These are phyloP conservation scores for Dioctria rufipes DNA, from an alignment of 2,888 invertebrate species.

Conservation along the genomic window DNA sequence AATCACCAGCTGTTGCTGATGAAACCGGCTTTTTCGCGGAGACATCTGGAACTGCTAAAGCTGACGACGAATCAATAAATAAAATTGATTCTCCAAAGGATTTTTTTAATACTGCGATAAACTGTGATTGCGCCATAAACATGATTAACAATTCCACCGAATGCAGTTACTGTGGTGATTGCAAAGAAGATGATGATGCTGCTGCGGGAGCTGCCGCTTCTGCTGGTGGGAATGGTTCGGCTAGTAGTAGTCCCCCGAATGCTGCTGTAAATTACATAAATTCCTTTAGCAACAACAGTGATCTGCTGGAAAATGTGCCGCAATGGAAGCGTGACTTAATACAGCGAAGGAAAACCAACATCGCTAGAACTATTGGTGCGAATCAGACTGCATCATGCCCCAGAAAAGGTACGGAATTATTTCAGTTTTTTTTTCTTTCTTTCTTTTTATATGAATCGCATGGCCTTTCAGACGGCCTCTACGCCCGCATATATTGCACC, in stretches of 20 bases:
- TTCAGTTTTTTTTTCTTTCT: neutral
- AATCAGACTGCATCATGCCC: constrained; percentile 49
- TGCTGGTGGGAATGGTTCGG: too few species aligned
- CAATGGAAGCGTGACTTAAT: constrained; percentile 90
- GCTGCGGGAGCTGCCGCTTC: too few species aligned
- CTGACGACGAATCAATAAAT: too few species aligned
- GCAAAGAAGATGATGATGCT: too few species aligned
- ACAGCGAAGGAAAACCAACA: constrained; percentile 75
- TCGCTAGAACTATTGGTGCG: constrained; percentile 66
- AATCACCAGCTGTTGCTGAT: neutral
- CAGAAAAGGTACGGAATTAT: constrained; percentile 34
- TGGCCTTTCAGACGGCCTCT: too few species aligned
- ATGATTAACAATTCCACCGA: neutral
- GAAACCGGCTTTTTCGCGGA: neutral
- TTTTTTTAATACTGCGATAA: neutral
- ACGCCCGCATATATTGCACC: too few species aligned
- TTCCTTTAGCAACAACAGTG: neutral
- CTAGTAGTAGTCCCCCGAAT: neutral
- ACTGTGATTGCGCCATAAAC: neutral
- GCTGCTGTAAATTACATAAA: neutral
- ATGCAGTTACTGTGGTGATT: too few species aligned
- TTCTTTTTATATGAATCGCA: too few species aligned
- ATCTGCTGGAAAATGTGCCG: constrained; percentile 72
- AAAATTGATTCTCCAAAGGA: neutral
- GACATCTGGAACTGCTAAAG: neutral